Conservation (phyloP, 2,797 vertebrate genomes). For the Trichosurus vulpecula region DNA sequence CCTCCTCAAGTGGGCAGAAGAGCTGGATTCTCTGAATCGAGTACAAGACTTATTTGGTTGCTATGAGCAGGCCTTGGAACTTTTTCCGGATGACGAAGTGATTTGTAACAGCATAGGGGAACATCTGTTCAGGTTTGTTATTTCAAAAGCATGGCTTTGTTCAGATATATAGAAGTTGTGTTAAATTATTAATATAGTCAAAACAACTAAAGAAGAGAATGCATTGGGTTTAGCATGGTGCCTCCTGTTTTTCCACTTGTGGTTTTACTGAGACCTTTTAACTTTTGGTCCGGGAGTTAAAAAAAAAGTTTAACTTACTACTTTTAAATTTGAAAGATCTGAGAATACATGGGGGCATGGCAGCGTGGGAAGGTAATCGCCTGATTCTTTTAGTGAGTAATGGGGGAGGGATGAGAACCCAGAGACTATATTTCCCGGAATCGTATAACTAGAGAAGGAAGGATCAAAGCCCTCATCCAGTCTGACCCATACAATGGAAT, state of each 20-base stretch:
- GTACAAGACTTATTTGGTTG: slow-evolving; percentile 96
- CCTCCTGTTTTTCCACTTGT: background rate
- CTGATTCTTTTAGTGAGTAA: background rate
- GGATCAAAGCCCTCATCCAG: background rate
- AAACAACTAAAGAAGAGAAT: background rate
- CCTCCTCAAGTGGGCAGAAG: slow-evolving; percentile 96
- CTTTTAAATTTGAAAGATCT: background rate
- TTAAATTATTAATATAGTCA: background rate
- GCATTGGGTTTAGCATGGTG: background rate
- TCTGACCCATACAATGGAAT: background rate
- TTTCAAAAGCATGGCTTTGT: slow-evolving; percentile 18
- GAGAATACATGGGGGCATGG: background rate
- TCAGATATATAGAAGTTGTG: slow-evolving; percentile 1
- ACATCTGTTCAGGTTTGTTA: slow-evolving; percentile 94
- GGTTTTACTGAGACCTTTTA: background rate
- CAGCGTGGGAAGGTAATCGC: background rate
- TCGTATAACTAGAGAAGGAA: background rate
- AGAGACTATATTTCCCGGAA: background rate
- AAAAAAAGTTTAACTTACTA: background rate
- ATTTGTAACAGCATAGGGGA: slow-evolving; percentile 99
- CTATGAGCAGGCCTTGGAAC: slow-evolving; percentile 95
- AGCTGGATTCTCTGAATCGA: slow-evolving; percentile 92
- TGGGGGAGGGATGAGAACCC: background rate
- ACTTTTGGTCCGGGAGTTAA: background rate
- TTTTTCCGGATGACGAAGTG: slow-evolving; percentile 95